A percentile compares a stretch with the other conserved stretches of the same genome.
phyloP scores from a whole-genome alignment of 1,140 invertebrate species.

The Sminthurides bifidus region DNA sequence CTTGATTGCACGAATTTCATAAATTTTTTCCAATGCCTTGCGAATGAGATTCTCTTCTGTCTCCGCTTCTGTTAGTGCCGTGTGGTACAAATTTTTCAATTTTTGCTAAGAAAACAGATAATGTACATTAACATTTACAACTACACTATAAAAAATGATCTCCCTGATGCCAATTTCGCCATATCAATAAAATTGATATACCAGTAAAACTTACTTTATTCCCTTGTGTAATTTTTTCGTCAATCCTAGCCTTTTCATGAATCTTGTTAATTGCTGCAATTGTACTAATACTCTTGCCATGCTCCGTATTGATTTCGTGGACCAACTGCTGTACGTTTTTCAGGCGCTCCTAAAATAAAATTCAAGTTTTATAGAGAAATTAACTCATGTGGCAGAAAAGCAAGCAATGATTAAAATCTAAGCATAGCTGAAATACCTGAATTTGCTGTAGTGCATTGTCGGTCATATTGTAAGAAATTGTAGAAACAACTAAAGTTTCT shows the following conservation, averaged over 20 bases:
- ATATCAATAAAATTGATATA: background rate
- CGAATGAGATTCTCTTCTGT: constrained; percentile 72
- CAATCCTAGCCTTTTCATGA: constrained; percentile 34
- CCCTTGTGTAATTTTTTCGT: constrained; percentile 33
- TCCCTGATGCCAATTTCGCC: background rate
- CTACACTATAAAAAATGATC: constrained; percentile 17
- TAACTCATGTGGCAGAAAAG: background rate
- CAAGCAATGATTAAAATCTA: background rate
- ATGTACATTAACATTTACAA: constrained; percentile 16
- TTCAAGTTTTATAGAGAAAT: background rate
- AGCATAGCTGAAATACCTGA: constrained; percentile 9
- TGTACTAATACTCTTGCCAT: constrained; percentile 24
- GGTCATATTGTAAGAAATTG: constrained; percentile 8
- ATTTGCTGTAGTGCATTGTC: constrained; percentile 18
- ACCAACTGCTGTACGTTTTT: constrained; percentile 14
- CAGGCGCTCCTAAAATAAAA: constrained; percentile 14
- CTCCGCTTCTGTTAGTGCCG: constrained; percentile 63
- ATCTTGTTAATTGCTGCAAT: constrained; percentile 33
- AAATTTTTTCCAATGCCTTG: constrained; percentile 70
- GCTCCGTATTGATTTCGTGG: constrained; percentile 17
- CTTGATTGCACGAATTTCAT: constrained; percentile 76
- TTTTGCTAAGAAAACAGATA: constrained; percentile 49
- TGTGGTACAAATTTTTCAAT: constrained; percentile 66
- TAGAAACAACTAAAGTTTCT: no score
- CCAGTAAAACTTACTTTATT: constrained; percentile 29